phyloP scores from a whole-genome alignment of 2,797 vertebrate genomes.

The Amniataba percoides region DNA sequence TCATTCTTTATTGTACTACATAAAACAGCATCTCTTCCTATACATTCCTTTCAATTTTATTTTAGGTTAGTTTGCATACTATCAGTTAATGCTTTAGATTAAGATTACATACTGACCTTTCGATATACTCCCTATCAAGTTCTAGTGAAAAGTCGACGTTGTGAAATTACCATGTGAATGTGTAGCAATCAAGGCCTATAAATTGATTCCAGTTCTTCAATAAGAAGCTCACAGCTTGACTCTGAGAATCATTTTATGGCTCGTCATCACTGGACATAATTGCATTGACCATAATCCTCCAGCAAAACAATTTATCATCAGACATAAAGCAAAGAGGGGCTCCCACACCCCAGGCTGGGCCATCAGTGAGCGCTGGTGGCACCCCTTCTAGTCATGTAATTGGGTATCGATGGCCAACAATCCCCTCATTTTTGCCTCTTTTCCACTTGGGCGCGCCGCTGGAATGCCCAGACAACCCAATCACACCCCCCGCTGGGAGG shows the following conservation, averaged over 20 bases:
- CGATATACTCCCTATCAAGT: not conserved
- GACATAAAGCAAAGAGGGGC: constrained; percentile 57
- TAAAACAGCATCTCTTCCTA: too few relatives aligned
- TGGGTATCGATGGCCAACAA: constrained; percentile 85
- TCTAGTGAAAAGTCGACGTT: not conserved
- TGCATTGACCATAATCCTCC: constrained; percentile 76
- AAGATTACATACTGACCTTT: constrained; percentile 1
- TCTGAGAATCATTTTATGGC: constrained; percentile 57
- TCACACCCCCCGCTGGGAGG: constrained; percentile 82
- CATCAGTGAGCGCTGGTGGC: constrained; percentile 51
- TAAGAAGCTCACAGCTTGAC: constrained; percentile 72
- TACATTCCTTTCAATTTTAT: not conserved
- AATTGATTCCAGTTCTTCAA: constrained; percentile 60
- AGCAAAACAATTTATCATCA: constrained; percentile 73
- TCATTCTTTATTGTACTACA: not conserved
- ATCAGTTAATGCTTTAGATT: not conserved
- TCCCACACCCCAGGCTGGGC: constrained; percentile 40
- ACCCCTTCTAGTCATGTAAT: constrained; percentile 74
- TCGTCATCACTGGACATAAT: constrained; percentile 64
- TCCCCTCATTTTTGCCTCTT: constrained; percentile 78
- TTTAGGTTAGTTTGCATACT: not conserved
- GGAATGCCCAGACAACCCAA: constrained; percentile 83
- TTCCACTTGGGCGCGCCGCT: constrained; percentile 82
- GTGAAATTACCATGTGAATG: constrained; percentile 57
- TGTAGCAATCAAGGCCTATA: constrained; percentile 45